Conservation (phyloP, 2,113 vertebrate species). For the Thomomys bottae region DNA sequence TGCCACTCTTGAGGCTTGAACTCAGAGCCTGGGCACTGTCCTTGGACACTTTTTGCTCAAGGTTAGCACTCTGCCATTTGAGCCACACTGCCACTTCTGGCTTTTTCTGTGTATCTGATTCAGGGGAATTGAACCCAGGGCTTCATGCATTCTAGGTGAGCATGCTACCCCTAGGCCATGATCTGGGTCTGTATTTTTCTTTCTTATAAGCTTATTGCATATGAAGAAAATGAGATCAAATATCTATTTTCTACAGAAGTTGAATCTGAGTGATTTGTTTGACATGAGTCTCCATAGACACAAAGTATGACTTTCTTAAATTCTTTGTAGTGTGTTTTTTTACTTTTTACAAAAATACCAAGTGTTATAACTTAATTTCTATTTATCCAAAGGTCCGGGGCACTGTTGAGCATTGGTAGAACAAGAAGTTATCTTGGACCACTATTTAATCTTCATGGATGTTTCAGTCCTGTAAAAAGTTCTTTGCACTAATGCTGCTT, state of each 20-base stretch:
- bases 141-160: too few relatives aligned
- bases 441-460: constrained; percentile 47
- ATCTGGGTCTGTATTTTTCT: too few relatives aligned
- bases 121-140: too few relatives aligned
- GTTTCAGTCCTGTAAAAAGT: not conserved
- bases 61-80: too few relatives aligned
- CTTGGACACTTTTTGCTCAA: too few relatives aligned
- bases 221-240: constrained; percentile 61
- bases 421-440: constrained; percentile 43
- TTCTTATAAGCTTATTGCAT: constrained; percentile 62
- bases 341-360: constrained; percentile 43
- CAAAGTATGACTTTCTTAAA: not conserved
- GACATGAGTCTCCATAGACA: constrained; percentile 4
- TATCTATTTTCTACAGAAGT: constrained; percentile 24
- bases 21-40: too few relatives aligned
- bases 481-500: constrained; percentile 8
- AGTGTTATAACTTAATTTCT: constrained; percentile 66
- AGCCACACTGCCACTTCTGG: too few relatives aligned
- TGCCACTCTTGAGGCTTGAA: too few relatives aligned
- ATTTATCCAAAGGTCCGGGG: constrained; percentile 67
- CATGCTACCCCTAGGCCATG: too few relatives aligned
- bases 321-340: constrained; percentile 13
- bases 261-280: constrained; percentile 66
- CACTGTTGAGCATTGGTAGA: constrained; percentile 45
- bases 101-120: too few relatives aligned